Evolutionary conservation across 2,113 vertebrate genomes (phyloP).

Genomic region (Gila orcuttii): DNA sequence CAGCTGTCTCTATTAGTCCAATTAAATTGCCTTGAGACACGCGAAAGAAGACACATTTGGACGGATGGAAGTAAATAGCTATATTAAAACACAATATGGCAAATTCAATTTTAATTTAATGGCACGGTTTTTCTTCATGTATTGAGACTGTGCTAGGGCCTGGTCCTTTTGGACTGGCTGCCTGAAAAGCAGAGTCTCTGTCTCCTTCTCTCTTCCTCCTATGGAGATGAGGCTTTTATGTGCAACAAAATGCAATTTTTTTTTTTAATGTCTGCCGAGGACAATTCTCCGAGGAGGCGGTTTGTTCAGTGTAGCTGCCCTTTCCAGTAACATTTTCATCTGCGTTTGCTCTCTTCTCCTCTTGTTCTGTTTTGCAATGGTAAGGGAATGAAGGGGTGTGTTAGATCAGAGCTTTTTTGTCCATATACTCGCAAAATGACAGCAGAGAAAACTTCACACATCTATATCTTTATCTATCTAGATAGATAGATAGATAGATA

Average conservation of each 20-base stretch:
- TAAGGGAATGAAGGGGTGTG: slow-evolving; percentile 6
- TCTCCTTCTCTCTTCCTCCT: slow-evolving; percentile 44
- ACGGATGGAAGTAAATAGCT: slow-evolving; percentile 70
- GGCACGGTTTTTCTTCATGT: slow-evolving; percentile 76
- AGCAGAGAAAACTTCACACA: not conserved
- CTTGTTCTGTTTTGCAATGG: slow-evolving; percentile 21
- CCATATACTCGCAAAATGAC: not conserved
- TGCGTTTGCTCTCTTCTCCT: slow-evolving; percentile 23
- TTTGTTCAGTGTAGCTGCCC: slow-evolving; percentile 41
- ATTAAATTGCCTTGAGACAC: slow-evolving; percentile 75
- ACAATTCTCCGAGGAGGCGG: slow-evolving; percentile 38
- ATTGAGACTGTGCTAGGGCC: slow-evolving; percentile 61
- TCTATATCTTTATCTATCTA: no score
- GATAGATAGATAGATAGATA: no score
- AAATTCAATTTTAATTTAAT: slow-evolving; percentile 80
- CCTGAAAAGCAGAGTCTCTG: slow-evolving; percentile 51
- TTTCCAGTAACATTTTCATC: slow-evolving; percentile 54
- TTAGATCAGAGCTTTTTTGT: slow-evolving; percentile 11
- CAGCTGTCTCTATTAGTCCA: slow-evolving; percentile 77
- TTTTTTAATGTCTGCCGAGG: slow-evolving; percentile 41
- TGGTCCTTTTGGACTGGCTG: slow-evolving; percentile 37
- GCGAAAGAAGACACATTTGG: slow-evolving; percentile 67
- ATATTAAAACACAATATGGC: slow-evolving; percentile 76
- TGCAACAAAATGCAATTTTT: slow-evolving; percentile 46
- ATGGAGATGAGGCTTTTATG: slow-evolving; percentile 40